Percentiles rank a stretch among this genome's conserved stretches.
phyloP scores from a whole-genome alignment of 2,888 invertebrate species.

The Dasysyrphus tricinctus region DNA sequence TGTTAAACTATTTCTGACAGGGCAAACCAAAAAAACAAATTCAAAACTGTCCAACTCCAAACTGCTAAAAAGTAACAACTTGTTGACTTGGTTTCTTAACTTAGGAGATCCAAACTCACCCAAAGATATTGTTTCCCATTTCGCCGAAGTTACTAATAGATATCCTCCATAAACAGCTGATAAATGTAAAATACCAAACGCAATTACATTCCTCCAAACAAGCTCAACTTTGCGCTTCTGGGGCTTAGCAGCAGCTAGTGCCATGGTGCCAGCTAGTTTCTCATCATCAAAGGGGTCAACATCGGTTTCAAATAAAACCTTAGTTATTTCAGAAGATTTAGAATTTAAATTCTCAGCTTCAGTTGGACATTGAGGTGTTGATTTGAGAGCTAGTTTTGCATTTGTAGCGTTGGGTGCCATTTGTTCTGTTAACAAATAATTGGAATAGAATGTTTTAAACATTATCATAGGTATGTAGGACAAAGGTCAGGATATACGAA shows the following conservation, averaged over 20 bases:
- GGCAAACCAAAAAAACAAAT: no score
- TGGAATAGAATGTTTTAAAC: no score
- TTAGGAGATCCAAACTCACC: slow-evolving; percentile 87
- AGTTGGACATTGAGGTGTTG: neutral
- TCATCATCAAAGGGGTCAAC: slow-evolving; percentile 6
- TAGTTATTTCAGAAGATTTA: neutral
- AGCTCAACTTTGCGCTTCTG: neutral
- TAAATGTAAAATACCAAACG: neutral
- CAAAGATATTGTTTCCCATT: slow-evolving; percentile 88
- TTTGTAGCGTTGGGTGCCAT: slow-evolving; percentile 25
- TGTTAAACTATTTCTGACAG: no score
- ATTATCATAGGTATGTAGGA: no score
- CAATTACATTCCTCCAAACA: slow-evolving; percentile 15
- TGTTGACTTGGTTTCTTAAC: no score
- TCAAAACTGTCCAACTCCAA: no score
- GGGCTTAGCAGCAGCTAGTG: neutral
- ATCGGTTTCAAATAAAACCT: slow-evolving; percentile 21
- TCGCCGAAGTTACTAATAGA: slow-evolving; percentile 89
- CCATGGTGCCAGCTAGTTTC: neutral
- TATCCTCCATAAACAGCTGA: slow-evolving; percentile 88
- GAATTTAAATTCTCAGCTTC: neutral
- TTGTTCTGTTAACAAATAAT: neutral
- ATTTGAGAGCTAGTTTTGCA: neutral
- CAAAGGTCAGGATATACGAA: no score
- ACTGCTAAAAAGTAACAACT: no score